Evolutionary conservation across 2,888 invertebrate genomes (phyloP).

Genomic region (Noctua pronuba): DNA sequence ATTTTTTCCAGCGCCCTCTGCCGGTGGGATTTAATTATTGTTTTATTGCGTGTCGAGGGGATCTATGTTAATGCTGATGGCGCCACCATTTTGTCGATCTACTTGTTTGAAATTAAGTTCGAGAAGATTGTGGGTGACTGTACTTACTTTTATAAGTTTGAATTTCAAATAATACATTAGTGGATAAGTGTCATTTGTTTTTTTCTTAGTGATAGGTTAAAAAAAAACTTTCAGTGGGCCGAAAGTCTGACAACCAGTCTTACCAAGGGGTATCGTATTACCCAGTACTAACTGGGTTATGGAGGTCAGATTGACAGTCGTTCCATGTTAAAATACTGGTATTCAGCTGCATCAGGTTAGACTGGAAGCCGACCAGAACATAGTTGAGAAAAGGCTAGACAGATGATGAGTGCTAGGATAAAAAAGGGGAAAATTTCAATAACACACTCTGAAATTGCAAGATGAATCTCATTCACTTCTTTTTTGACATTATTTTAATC

Average conservation of each 20-base stretch:
- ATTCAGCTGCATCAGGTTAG: too few species aligned
- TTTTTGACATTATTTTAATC: neutral
- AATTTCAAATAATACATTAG: neutral
- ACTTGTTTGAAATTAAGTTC: conserved; percentile 53
- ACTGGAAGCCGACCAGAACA: too few species aligned
- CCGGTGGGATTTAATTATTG: conserved; percentile 85
- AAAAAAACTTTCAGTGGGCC: neutral
- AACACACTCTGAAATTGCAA: too few species aligned
- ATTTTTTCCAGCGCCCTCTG: conserved; percentile 81
- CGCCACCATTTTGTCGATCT: conserved; percentile 52
- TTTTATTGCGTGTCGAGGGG: conserved; percentile 82
- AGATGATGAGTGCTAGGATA: neutral
- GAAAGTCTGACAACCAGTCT: too few species aligned
- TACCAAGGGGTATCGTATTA: too few species aligned
- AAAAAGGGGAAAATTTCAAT: neutral
- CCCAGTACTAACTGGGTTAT: too few species aligned
- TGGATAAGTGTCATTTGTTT: neutral
- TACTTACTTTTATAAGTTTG: conserved; percentile 16
- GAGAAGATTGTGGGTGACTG: conserved; percentile 12
- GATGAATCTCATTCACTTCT: neutral
- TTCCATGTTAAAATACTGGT: too few species aligned
- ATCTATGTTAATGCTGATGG: conserved; percentile 75
- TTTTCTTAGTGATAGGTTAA: neutral
- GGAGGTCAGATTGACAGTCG: too few species aligned
- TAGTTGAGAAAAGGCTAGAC: too few species aligned